phyloP scores from a whole-genome alignment of 2,888 invertebrate genomes.

The Calameuta idolon region DNA sequence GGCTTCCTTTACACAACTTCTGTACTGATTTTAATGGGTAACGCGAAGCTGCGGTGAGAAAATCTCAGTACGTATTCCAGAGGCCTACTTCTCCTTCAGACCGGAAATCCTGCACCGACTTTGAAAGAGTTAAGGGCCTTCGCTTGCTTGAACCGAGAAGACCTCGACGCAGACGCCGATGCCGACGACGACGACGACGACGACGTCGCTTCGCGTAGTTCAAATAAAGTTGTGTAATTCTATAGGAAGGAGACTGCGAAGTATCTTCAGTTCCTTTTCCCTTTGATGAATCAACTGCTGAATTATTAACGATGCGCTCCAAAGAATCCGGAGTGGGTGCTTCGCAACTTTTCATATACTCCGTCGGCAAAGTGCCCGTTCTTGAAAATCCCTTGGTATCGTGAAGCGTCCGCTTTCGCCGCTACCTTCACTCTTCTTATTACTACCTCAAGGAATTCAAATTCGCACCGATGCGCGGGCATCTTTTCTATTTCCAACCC shows the following conservation, averaged over 20 bases:
- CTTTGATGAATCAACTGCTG: constrained; percentile 38
- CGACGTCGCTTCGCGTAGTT: neutral
- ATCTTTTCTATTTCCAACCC: neutral
- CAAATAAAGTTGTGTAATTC: neutral
- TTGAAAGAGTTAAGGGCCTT: neutral
- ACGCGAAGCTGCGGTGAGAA: neutral
- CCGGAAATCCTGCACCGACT: neutral
- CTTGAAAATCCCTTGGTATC: neutral
- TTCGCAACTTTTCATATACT: constrained; percentile 23
- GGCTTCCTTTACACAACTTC: neutral
- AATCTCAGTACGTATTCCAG: neutral
- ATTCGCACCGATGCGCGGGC: neutral
- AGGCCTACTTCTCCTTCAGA: neutral
- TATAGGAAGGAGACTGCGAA: neutral
- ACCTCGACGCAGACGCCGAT: neutral
- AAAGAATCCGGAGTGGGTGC: constrained; percentile 10
- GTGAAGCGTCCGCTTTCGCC: neutral
- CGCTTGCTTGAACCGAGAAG: neutral
- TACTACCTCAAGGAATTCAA: neutral
- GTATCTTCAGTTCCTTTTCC: constrained; percentile 15
- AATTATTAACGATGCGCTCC: constrained; percentile 33
- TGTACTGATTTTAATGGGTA: neutral
- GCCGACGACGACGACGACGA: neutral
- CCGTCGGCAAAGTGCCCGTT: neutral
- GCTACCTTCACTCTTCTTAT: neutral